phyloP scores from a whole-genome alignment of 30 jellyfish, hydroid and myxozoan species.

The Pelagia noctiluca region DNA sequence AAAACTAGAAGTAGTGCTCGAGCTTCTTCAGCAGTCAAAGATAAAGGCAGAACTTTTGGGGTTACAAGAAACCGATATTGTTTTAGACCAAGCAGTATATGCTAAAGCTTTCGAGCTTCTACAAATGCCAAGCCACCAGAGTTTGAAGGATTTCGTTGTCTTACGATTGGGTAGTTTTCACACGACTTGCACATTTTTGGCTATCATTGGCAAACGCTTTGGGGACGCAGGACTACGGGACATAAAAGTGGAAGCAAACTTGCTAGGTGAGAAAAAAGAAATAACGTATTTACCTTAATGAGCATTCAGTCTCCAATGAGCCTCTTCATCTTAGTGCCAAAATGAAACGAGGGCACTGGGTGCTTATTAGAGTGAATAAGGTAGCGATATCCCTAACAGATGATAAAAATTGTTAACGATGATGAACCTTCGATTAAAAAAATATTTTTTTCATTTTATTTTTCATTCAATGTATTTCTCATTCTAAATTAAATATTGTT shows the following conservation, averaged over 20 bases:
- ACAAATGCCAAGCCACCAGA: constrained; percentile 23
- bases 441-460: background rate
- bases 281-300: background rate
- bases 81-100: constrained; percentile 31
- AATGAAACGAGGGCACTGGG: too few relatives aligned
- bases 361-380: too few relatives aligned
- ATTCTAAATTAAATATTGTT: background rate
- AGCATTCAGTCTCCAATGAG: too few relatives aligned
- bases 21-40: too few relatives aligned
- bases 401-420: constrained; percentile 1
- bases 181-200: constrained; percentile 43
- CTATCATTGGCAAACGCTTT: constrained; percentile 50
- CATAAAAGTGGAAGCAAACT: constrained; percentile 10
- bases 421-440: background rate
- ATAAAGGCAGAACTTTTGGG: constrained; percentile 43
- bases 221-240: constrained; percentile 53
- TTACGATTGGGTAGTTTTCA: constrained; percentile 52
- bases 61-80: constrained; percentile 39
- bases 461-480: background rate
- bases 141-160: constrained; percentile 35
- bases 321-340: too few relatives aligned
- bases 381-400: too few relatives aligned
- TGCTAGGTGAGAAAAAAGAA: constrained; percentile 13
- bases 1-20: too few relatives aligned
- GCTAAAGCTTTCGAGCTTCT: constrained; percentile 61